These are phyloP conservation scores for Danaus melanippus DNA, from an alignment of 1,140 invertebrate species.

Conservation along the genomic window DNA sequence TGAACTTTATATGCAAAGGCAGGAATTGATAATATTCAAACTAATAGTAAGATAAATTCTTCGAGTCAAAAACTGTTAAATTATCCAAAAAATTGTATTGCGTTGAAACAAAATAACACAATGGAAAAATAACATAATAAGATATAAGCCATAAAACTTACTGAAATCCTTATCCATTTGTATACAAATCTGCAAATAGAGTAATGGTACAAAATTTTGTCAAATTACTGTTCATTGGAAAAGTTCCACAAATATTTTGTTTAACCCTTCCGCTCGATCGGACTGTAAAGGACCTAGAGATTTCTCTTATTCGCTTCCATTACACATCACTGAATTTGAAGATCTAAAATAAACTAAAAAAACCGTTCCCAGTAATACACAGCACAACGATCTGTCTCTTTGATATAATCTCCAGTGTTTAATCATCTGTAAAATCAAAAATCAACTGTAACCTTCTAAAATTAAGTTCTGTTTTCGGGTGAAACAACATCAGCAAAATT, in stretches of 20 bases:
- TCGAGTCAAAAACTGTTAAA: too few species aligned
- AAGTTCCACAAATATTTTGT: constrained; percentile 10
- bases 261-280: constrained; percentile 11
- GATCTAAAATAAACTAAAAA: constrained; percentile 6
- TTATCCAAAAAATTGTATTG: not conserved
- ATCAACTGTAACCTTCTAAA: too few species aligned
- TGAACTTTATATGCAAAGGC: constrained; percentile 9
- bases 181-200: not conserved
- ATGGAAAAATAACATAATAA: not conserved
- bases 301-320: constrained; percentile 7
- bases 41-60: not conserved
- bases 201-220: constrained; percentile 1
- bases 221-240: constrained; percentile 10
- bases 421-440: too few species aligned
- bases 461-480: too few species aligned
- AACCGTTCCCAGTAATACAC: not conserved
- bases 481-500: too few species aligned
- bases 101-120: not conserved
- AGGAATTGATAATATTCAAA: constrained; percentile 7
- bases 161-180: not conserved
- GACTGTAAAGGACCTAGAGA: constrained; percentile 12
- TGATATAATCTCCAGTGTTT: too few species aligned
- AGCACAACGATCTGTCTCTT: too few species aligned
- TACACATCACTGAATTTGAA: constrained; percentile 1
- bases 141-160: not conserved